Conservation (phyloP, 2,888 invertebrate species). For the Pyrrhosoma nymphula region DNA sequence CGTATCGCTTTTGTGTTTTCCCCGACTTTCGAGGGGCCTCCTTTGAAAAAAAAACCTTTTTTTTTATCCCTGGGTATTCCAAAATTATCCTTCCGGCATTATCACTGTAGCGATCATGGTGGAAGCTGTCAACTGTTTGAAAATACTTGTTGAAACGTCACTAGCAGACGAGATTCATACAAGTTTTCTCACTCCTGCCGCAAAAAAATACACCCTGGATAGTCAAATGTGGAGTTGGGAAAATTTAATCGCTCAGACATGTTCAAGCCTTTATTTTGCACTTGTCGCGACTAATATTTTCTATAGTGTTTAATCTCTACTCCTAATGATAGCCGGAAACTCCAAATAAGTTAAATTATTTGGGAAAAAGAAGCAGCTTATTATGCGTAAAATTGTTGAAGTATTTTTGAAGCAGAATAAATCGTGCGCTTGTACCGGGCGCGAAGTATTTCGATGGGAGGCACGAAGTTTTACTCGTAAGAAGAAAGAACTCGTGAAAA, state of each 20-base stretch:
- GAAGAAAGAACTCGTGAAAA: too few relatives aligned
- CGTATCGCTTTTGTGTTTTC: slow-evolving; percentile 19
- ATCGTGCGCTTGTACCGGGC: too few relatives aligned
- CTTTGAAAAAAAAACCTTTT: background rate
- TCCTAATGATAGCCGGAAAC: too few relatives aligned
- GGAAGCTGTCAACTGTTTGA: background rate
- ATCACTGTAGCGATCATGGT: background rate
- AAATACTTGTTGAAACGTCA: background rate
- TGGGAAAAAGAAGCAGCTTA: too few relatives aligned
- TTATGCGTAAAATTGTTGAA: too few relatives aligned
- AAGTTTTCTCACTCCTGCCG: background rate
- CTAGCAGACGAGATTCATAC: background rate
- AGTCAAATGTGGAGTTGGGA: background rate
- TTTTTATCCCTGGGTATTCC: background rate
- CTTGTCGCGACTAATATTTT: too few relatives aligned
- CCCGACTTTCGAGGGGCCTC: background rate
- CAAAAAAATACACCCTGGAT: background rate
- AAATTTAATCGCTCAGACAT: background rate
- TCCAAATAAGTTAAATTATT: too few relatives aligned
- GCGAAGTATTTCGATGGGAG: too few relatives aligned
- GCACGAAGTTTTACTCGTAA: too few relatives aligned
- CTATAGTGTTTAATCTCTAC: too few relatives aligned
- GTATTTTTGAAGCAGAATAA: too few relatives aligned
- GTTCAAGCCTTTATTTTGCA: too few relatives aligned
- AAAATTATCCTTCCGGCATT: background rate